Evolutionary conservation across 2,797 vertebrate genomes (phyloP).

Genomic region (Sebastes steindachneri): DNA sequence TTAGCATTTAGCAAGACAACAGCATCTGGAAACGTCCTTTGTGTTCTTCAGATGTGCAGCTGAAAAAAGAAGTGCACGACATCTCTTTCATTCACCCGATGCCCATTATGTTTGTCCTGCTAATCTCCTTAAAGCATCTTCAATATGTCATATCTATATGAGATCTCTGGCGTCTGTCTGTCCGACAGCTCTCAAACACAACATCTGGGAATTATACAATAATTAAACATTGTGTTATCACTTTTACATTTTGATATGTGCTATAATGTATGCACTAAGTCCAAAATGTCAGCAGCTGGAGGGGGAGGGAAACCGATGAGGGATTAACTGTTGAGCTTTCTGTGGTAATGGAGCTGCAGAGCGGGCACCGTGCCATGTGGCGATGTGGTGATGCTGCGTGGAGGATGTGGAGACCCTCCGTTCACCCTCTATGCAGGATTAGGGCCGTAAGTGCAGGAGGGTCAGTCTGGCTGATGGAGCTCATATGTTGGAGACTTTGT

Average conservation of each 20-base stretch:
- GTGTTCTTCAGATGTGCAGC: not conserved
- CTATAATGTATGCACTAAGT: not conserved
- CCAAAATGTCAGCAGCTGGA: conserved; percentile 23
- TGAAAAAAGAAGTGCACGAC: not conserved
- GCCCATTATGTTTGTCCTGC: not conserved
- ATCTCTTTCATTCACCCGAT: not conserved
- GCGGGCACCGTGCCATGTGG: conserved; percentile 52
- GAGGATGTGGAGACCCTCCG: conserved; percentile 43
- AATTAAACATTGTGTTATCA: not conserved
- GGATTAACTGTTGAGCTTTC: conserved; percentile 59
- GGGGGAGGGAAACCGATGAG: conserved; percentile 30
- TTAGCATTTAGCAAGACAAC: conserved; percentile 14
- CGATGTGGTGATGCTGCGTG: not conserved
- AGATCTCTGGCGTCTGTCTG: conserved; percentile 10
- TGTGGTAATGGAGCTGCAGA: conserved; percentile 52
- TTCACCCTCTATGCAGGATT: conserved; percentile 49
- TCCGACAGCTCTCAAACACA: not conserved
- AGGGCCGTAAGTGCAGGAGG: conserved; percentile 45
- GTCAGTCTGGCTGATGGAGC: conserved; percentile 60
- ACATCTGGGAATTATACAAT: not conserved
- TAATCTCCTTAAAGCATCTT: conserved; percentile 6
- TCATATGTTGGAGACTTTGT: conserved; percentile 46
- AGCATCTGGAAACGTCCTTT: not conserved
- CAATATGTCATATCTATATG: conserved; percentile 6
- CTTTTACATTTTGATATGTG: not conserved